Evolutionary conservation across 1,140 invertebrate genomes (phyloP).

Genomic region (Anastrepha ludens): DNA sequence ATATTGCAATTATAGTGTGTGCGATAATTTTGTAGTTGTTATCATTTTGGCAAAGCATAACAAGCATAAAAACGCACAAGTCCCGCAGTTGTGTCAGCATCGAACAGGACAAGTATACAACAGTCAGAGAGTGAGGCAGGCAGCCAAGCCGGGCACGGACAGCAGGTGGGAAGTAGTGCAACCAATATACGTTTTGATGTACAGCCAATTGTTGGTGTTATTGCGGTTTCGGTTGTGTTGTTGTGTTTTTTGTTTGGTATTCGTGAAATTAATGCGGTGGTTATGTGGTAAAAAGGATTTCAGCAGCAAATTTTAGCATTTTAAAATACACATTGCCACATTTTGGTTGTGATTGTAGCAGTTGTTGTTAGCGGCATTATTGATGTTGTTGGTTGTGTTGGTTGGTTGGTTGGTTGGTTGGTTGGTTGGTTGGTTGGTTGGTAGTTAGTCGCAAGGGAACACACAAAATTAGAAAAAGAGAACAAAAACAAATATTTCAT

Average conservation of each 20-base stretch:
- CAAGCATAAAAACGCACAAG: background rate
- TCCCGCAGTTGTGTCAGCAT: background rate
- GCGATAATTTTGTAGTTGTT: background rate
- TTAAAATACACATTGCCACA: slow-evolving; percentile 11
- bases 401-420: slow-evolving; percentile 2
- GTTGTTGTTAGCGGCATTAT: slow-evolving; percentile 51
- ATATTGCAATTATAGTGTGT: background rate
- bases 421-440: slow-evolving; percentile 24
- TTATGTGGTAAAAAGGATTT: background rate
- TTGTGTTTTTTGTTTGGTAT: no score
- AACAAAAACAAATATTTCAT: slow-evolving; percentile 55
- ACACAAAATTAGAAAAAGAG: slow-evolving; percentile 53
- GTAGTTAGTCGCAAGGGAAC: slow-evolving; percentile 32
- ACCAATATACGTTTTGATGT: background rate
- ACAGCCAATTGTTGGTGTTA: background rate
- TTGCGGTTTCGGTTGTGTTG: background rate
- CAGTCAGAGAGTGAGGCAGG: no score
- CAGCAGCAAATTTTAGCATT: slow-evolving; percentile 1
- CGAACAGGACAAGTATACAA: no score
- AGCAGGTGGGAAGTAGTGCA: background rate
- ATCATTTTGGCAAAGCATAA: background rate
- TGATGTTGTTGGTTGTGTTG: slow-evolving; percentile 6
- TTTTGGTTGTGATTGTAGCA: slow-evolving; percentile 28
- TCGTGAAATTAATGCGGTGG: background rate
- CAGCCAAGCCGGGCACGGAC: background rate